Evolutionary conservation across 2,888 invertebrate species (phyloP), one percentile per base, ranked within the genome.

Genomic region (Spatulosminthurus flaviceps): DNA sequence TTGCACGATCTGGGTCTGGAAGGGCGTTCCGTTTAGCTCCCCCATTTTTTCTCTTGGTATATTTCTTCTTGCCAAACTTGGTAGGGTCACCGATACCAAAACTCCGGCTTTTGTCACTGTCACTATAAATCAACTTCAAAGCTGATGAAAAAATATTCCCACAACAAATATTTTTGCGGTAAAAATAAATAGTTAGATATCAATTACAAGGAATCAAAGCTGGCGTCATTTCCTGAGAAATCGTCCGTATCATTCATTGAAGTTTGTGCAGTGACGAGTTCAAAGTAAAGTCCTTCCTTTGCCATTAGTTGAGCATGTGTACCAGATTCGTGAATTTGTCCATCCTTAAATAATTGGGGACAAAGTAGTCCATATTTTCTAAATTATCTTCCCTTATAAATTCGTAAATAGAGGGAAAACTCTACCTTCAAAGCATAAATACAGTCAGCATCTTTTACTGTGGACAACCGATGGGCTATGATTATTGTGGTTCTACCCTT

Each of bases 391-490:
- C 9, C 34, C 34, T 9, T 7, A 34, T n/a, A n/a, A n/a, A n/a
- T n/a, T n/a, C n/a, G n/a, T n/a, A n/a, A n/a, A n/a, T n/a, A n/a
- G n/a, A n/a, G n/a, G n/a, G n/a, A 41, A 61, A 61, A 67, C 4
- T 29, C 86, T 72, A 86, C 85, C 69, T 86, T 85, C 21, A 88
- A 80, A 5, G 86, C 86, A 66, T 86, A 84, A 77, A 87, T 87
- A 16, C 82, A 74, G 81, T 87, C 86, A n/a, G 86, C 87, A 75
- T 86, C 82, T 72, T 84, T 82, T 0, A 87, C 86, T 29, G 87
- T 87, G 7, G 86, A 85, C 1, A 87, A 81, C 0, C 87, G 84
- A 81, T 88, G 87, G 26, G 87, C 87, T 34, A 88, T 87, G 43
- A 87, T 85, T 41, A 87, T 85, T 5, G 87, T 87, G 4, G 87